Evolutionary conservation across 2,888 invertebrate genomes (phyloP), one percentile per base, ranked within the genome.

Genomic region (Seira sanloemensis): DNA sequence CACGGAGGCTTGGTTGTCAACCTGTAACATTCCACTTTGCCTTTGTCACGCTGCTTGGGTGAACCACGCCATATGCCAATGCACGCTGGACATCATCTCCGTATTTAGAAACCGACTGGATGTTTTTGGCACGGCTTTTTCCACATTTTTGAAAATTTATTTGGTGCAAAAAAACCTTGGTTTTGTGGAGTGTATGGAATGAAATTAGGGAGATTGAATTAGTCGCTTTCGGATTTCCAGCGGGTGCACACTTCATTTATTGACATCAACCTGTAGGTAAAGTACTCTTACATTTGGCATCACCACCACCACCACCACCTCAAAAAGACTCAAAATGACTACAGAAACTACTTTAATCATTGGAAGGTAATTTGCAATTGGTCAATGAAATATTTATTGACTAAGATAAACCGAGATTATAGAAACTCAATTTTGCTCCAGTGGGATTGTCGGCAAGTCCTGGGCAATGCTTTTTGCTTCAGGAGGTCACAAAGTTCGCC

Each of bases 381-480:
- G n/a, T 19, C 16, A 21, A n/a, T 69, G 25, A 50, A 25, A 0
- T 58, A 66, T 54, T 68, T 26, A 1, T 27, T 24, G 21, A 2
- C 12, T 12, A 65, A 2, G 16, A 24, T 54, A 21, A 24, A 19
- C 1, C 16, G 18, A 62, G 37, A 18, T 58, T 1, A 4, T 27
- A n/a, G 1, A 62, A 0, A 19, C 1, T 23, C n/a, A 66, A 24
- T 27, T 23, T 24, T 4, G 2, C 19, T 24, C 69, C 91, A 98
- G 98, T 91, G 99, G 99, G 1, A 92, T 98, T 75, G 98, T 99
- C 90, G 99, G 98, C 1, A 94, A 97, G 78, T 98, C 98, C 90
- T 99, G 98, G 97, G 96, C 98, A 0, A 98, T 98, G 97, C 93
- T 98, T 46, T 99, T 98, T 91, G 97, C 97, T 0, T 94, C 96